Evolutionary conservation across 2,797 vertebrate genomes (phyloP), one percentile per base, ranked within the genome.

Genomic region (Prunella strophiata): DNA sequence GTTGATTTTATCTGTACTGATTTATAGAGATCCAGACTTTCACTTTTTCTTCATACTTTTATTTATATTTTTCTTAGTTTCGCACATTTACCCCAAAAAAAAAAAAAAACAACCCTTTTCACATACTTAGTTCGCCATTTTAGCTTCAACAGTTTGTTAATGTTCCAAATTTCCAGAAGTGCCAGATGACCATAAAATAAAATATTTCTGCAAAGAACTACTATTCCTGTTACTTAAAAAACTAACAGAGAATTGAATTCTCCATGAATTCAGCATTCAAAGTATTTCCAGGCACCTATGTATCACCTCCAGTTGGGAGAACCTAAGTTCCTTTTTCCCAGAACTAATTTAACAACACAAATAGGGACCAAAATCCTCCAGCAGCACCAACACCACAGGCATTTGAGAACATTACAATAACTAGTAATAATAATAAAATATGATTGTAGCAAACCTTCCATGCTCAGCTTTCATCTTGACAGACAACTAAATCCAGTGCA

Each of bases 401-500:
- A 89, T 89, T 86, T 88, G 66, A 81, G 76, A 89, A 36, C 34
- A 32, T 25, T 63, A 58, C 21, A 91, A 65, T 8, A 79, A 83
- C n/a, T 16, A 79, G 78, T 13, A 88, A 92, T 36, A 89, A 89
- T 13, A 72, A 34, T 22, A 57, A 86, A 89, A 89, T 38, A 62
- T 0, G 25, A 62, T 9, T 66, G 70, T 70, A 89, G 88, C 79
- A 88, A 90, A 93, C 70, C 94, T 96, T 90, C 82, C 42, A 45
- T 5, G 20, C 54, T 71, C 79, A 91, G 91, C 62, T 83, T 83
- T 92, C 84, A 54, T 77, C 85, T 15, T 92, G 91, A 95, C 86
- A 91, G 88, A 93, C 94, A 96, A 92, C 93, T 96, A 97, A 96
- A 97, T 94, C 65, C 89, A 96, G 95, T 91, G 95, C 94, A 89